Base-by-base conservation (phyloP, 2,113 vertebrate species). In the Bombycilla garrulus region DNA sequence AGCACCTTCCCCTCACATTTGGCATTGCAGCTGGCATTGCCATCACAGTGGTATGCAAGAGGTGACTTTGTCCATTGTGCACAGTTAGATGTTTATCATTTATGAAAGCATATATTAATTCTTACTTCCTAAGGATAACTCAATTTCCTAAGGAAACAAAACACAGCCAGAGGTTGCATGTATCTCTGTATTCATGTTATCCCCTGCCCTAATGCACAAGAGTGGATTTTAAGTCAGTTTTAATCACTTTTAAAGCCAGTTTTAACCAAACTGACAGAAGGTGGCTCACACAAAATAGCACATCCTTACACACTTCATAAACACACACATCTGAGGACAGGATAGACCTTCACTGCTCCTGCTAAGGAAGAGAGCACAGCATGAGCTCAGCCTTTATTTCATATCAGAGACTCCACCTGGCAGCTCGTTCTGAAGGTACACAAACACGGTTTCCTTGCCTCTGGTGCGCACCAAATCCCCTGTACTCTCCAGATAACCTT, bases 151-250 rank as follows among this genome's bases (percentile, higher is more conserved):
- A 79, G 56, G 51, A 50, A 64, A 35, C 10, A 15, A 57, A 61
- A 36, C 2, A 28, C 26, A 82, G 28, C 20, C n/a, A 53, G 12
- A 76, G n/a, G 6, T 44, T 45, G 22, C 0, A 0, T 25, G 8
- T 31, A 8, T 64, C 33, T 64, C 36, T 58, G 4, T 70, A 28
- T 45, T 72, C 31, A 50, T 53, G 31, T 48, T 36, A 85, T 54
- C 19, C 25, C 50, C 42, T 84, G 25, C 21, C 40, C 24, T 58
- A 62, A 71, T 2, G 28, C 24, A 65, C n/a, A 31, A 23, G 2
- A 77, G 35, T 16, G 23, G 38, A 48, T 73, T 89, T 84, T 82
- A 57, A 76, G 19, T 56, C 61, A 24, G 31, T 88, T 92, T 81
- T 54, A 77, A 84, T 12, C 26, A 44, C 44, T 53, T 88, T 85